Base-by-base conservation (phyloP, 2,888 invertebrate genomes). In the Amblyjoppa fuscipennis region DNA sequence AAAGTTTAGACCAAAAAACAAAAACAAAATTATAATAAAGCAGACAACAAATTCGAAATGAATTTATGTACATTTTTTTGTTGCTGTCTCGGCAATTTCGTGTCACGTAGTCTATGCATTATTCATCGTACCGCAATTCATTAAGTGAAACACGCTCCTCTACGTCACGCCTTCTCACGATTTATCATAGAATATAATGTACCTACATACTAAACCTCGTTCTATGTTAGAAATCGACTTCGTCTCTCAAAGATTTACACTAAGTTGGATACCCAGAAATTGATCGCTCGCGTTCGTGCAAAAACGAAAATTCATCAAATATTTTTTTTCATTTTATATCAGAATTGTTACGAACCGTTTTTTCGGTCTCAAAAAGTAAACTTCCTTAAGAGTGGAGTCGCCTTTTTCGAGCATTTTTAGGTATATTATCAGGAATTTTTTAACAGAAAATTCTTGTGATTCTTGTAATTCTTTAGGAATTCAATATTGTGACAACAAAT, bases 21-120 rank as follows among this genome's bases (percentile, higher is more conserved):
- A 56, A 53, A 78, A 51, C 64, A 56, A 51, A 66, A 59, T 79
- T 51, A 3, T 49, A 20, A 68, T 59, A 49, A 51, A 25, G 82
- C 64, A 69, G n/a, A 69, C 41, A 25, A 38, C 11, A 53, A 59
- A 38, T 61, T 45, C 41, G 28, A 68, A 59, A 75, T 75, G 49
- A 64, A 61, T 61, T 75, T 76, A 76, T 84, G 45, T 78, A 83
- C 79, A 83, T 68, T 75, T 68, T 74, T 56, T 71, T 74, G 13
- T 74, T 59, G 20, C 28, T 59, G 20, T 51, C 49, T 51, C 66
- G n/a, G 56, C 59, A 41, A 41, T 76, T n/a, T 66, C 53, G 49
- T 11, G 4, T 41, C 31, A 34, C 45, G 34, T 64, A 34, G 61
- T 77, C 69, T 74, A 69, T 61, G 59, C 69, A 64, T 70, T 68